These are phyloP conservation scores for Zapornia atra DNA, from an alignment of 2,113 vertebrate species.

Conservation along the genomic window DNA sequence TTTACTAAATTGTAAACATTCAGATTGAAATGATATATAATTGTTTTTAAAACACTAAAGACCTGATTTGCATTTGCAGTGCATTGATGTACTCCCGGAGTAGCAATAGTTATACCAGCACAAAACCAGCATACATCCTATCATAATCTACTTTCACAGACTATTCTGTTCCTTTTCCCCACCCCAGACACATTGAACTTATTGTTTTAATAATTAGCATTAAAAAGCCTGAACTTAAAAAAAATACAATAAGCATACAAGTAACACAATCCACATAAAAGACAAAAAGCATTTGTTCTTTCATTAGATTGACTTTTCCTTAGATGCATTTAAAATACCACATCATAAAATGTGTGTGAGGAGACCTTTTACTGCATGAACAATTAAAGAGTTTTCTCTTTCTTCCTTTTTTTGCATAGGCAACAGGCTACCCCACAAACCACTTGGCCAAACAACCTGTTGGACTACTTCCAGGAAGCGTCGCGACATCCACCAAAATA, in stretches of 20 bases:
- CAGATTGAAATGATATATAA: not conserved
- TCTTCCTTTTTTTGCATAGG: slow-evolving; percentile 11
- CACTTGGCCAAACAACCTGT: slow-evolving; percentile 51
- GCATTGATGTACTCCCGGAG: not conserved
- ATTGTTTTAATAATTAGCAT: slow-evolving; percentile 27
- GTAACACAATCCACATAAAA: slow-evolving; percentile 48
- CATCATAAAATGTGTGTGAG: slow-evolving; percentile 40
- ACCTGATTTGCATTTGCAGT: not conserved
- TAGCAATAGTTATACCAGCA: not conserved
- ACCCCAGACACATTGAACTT: not conserved
- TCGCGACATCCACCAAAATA: slow-evolving; percentile 19
- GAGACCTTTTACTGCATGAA: not conserved
- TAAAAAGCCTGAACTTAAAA: not conserved
- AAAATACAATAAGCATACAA: slow-evolving; percentile 9
- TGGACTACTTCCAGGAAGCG: slow-evolving; percentile 37
- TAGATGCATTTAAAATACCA: slow-evolving; percentile 38
- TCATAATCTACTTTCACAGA: not conserved
- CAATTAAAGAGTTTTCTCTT: slow-evolving; percentile 45
- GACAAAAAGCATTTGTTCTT: slow-evolving; percentile 44
- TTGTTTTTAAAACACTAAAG: not conserved
- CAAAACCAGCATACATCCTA: not conserved
- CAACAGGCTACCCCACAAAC: slow-evolving; percentile 25
- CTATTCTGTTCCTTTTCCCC: not conserved
- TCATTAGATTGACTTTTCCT: slow-evolving; percentile 49
- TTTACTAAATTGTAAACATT: not conserved